phyloP scores from a whole-genome alignment of 1,140 invertebrate species.

The Tetragonula clypearis region DNA sequence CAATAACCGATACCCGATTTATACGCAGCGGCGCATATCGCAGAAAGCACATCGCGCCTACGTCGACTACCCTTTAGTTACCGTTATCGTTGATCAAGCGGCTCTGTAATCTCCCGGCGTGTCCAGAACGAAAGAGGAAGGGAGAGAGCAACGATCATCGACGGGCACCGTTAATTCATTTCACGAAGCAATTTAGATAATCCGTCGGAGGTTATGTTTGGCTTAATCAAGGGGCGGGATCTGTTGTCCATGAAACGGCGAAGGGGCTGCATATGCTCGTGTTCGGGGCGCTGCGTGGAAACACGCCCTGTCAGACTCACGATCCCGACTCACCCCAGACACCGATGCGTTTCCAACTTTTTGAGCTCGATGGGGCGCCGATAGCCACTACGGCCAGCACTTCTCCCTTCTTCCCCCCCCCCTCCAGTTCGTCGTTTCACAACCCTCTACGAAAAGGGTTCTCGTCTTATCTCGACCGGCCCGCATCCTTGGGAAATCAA shows the following conservation, averaged over 20 bases:
- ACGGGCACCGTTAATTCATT: constrained; percentile 78
- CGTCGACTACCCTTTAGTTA: constrained; percentile 56
- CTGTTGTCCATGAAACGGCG: constrained; percentile 64
- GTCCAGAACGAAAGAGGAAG: constrained; percentile 50
- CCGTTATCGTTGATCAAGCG: constrained; percentile 63
- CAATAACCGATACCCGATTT: constrained; percentile 13
- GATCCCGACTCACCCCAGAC: background rate
- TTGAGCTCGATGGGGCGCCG: constrained; percentile 23
- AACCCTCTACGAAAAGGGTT: constrained; percentile 13
- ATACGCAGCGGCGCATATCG: background rate
- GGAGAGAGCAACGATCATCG: constrained; percentile 63
- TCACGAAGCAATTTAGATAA: constrained; percentile 79
- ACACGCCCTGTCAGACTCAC: constrained; percentile 48
- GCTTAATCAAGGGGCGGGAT: constrained; percentile 74
- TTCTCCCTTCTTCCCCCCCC: background rate
- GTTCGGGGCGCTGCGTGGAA: constrained; percentile 24
- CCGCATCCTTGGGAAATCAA: constrained; percentile 78
- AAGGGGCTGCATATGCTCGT: constrained; percentile 72
- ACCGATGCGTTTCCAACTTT: constrained; percentile 59
- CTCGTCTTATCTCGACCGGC: constrained; percentile 72
- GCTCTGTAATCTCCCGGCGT: constrained; percentile 43
- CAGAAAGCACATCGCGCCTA: constrained; percentile 15
- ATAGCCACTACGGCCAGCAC: constrained; percentile 19
- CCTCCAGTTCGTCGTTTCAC: constrained; percentile 5
- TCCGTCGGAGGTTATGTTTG: constrained; percentile 75